Base-by-base conservation (phyloP, 1,140 invertebrate species). In the Mizuhopecten yessoensis region DNA sequence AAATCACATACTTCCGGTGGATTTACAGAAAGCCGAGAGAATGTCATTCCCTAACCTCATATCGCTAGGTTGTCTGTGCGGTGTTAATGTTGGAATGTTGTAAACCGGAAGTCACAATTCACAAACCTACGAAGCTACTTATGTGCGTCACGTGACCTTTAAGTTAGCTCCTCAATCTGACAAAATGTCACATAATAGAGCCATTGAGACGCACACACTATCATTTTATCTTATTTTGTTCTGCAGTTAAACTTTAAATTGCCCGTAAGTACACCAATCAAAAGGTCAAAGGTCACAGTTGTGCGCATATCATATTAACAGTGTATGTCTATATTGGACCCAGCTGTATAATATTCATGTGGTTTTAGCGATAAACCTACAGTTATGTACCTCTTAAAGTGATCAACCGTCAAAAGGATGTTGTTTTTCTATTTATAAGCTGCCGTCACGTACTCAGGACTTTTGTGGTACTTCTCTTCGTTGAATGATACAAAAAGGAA, bases 121-220 rank as follows among this genome's bases (percentile, higher is more conserved):
- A 75, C 57, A 75, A 75, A 49, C 11, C 1, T 49, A 49, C 45
- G 45, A 49, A 75, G 29, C 57, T 75, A 75, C 57, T 75, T 75
- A 75, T 75, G n/a, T 75, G n/a, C 57, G 57, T 75, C 23, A 29
- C 23, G 57, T 75, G 57, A 29, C 57, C 15, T 75, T 75, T 75
- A 75, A n/a, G 57, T 29, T n/a, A 11, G 57, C 57, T 75, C 57
- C n/a, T 75, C 57, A 75, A 75, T 75, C 57, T 13, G n/a, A 75
- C 57, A n/a, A 75, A 75, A 75, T 75, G 57, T 75, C 57, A n/a
- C 57, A 75, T 75, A 75, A 75, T 75, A 75, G 57, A 75, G n/a
- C 17, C 57, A 75, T 75, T 75, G 57, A 75, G 57, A 75, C 57
- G 1, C 0, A 17, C 57, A 75, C 57, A 75, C 57, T 75, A 75